phyloP scores from a whole-genome alignment of 1,140 invertebrate genomes.

The Tetramorium alpestre region DNA sequence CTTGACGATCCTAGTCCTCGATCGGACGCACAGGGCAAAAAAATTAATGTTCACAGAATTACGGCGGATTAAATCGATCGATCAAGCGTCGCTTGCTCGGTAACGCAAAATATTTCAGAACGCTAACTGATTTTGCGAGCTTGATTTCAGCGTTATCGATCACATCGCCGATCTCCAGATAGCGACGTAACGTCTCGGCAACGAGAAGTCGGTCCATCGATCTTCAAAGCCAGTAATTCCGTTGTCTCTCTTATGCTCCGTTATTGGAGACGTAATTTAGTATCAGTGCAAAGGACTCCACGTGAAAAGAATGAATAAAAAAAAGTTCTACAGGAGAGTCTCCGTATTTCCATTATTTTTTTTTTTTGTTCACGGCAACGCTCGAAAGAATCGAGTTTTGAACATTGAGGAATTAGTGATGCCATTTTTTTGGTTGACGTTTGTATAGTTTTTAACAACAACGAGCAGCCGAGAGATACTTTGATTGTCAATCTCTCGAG shows the following conservation, averaged over 20 bases:
- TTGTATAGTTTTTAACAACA: not conserved
- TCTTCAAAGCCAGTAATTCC: not conserved
- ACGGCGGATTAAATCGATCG: constrained; percentile 32
- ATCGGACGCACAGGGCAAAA: not conserved
- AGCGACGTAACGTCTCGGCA: not conserved
- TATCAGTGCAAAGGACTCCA: not conserved
- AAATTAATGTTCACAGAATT: constrained; percentile 31
- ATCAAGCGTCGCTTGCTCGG: not conserved
- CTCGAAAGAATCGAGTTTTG: not conserved
- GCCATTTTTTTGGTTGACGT: not conserved
- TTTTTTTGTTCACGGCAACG: not conserved
- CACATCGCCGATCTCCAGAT: not conserved
- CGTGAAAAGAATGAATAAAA: not conserved
- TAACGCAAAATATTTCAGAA: constrained; percentile 29
- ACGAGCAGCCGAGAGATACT: not conserved
- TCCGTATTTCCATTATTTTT: not conserved
- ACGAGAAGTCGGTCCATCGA: not conserved
- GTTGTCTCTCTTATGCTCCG: not conserved
- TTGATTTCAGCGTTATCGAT: constrained; percentile 50
- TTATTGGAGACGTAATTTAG: not conserved
- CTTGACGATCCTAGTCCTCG: not conserved
- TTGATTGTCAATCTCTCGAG: not conserved
- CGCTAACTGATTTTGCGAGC: constrained; percentile 19
- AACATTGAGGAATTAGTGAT: not conserved
- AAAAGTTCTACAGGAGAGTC: not conserved